Evolutionary conservation across 2,113 vertebrate genomes (phyloP).

Genomic region (Brachirus orientalis): DNA sequence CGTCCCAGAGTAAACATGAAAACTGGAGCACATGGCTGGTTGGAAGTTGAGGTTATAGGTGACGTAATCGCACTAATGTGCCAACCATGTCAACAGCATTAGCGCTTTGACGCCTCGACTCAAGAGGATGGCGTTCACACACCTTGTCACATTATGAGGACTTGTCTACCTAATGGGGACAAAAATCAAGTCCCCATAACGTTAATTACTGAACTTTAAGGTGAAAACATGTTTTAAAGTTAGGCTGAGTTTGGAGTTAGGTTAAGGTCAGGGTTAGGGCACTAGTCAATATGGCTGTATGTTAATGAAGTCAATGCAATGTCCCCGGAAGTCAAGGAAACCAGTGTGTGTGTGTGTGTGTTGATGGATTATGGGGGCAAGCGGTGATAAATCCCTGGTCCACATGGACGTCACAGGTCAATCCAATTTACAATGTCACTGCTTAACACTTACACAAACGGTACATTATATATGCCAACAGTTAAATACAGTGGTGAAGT

Average conservation of each 20-base stretch:
- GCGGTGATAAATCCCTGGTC: constrained; percentile 54
- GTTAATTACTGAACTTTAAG: no score
- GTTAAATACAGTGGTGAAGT: background rate
- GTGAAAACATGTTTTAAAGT: no score
- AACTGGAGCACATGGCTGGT: constrained; percentile 28
- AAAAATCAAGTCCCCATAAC: no score
- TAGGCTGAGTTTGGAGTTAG: no score
- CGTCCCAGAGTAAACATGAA: constrained; percentile 46
- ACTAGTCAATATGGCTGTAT: no score
- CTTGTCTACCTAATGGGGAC: no score
- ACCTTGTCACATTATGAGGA: constrained; percentile 51
- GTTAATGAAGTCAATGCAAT: no score
- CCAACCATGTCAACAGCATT: constrained; percentile 60
- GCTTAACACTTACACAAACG: constrained; percentile 46
- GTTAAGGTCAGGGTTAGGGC: no score
- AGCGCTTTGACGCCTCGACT: constrained; percentile 48
- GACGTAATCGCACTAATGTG: constrained; percentile 62
- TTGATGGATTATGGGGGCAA: constrained; percentile 53
- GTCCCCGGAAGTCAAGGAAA: no score
- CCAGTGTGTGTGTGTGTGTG: constrained; percentile 18
- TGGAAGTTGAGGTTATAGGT: constrained; percentile 41
- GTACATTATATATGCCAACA: constrained; percentile 17
- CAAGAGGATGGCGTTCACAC: constrained; percentile 45
- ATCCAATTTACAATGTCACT: constrained; percentile 69
- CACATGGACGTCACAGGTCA: constrained; percentile 68